Conservation (phyloP, 2,797 vertebrate genomes). For the Champsocephalus gunnari region DNA sequence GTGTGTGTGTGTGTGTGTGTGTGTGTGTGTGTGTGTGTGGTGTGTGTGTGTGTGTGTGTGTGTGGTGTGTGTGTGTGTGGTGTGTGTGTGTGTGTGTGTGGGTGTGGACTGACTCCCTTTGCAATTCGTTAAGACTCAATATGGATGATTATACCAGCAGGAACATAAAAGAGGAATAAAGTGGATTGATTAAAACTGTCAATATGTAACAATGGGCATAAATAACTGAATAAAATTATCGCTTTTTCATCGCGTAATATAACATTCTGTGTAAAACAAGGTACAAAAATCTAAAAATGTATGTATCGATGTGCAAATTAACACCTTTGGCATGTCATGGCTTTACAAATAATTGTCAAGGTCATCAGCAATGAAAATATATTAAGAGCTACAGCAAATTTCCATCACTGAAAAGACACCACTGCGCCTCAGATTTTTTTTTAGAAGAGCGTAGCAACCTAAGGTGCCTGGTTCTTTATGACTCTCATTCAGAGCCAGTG, state of each 20-base stretch:
- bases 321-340: no score
- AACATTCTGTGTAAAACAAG: no score
- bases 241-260: no score
- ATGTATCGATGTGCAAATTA: no score
- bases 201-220: not conserved
- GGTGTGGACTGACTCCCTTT: no score
- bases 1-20: not conserved
- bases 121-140: no score
- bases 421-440: slow-evolving; percentile 9
- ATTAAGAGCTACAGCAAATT: slow-evolving; percentile 12
- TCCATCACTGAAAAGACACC: not conserved
- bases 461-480: slow-evolving; percentile 32
- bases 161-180: not conserved
- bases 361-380: not conserved
- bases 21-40: no score
- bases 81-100: not conserved
- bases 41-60: not conserved
- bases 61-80: no score
- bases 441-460: slow-evolving; percentile 13
- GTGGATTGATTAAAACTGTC: no score
- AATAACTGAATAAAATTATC: no score
- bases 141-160: not conserved
- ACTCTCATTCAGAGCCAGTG: slow-evolving; percentile 28
- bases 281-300: no score
- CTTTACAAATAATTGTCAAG: not conserved